These are phyloP conservation scores for Apolygus lucorum DNA, from an alignment of 1,140 invertebrate genomes.

Conservation along the genomic window DNA sequence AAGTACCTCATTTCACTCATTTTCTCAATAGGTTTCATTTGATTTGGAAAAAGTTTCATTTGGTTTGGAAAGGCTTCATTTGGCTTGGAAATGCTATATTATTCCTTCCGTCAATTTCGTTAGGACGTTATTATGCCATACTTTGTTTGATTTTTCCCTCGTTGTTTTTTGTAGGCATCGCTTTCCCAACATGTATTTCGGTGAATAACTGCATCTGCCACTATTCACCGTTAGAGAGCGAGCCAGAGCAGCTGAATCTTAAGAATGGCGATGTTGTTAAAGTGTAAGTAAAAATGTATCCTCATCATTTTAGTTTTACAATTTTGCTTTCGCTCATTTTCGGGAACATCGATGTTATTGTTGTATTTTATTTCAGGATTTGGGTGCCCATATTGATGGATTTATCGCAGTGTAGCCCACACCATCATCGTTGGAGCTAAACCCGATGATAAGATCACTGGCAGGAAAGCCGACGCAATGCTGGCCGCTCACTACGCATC, in stretches of 20 bases:
- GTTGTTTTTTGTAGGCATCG: constrained; percentile 55
- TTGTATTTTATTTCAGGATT: constrained; percentile 63
- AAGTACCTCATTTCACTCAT: too few species aligned
- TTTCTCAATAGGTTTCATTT: too few species aligned
- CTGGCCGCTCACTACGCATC: constrained; percentile 90
- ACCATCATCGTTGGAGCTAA: constrained; percentile 82
- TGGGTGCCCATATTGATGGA: constrained; percentile 97
- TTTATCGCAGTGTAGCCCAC: constrained; percentile 98
- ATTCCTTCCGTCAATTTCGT: too few species aligned
- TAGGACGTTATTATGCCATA: too few species aligned
- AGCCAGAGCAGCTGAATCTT: constrained; percentile 69
- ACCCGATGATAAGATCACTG: constrained; percentile 59
- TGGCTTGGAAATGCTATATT: too few species aligned
- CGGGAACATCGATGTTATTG: neutral
- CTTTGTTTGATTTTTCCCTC: too few species aligned
- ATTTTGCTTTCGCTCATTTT: too few species aligned
- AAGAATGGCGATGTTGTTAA: constrained; percentile 95
- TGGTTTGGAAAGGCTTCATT: too few species aligned
- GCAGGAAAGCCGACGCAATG: constrained; percentile 88
- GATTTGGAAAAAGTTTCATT: too few species aligned
- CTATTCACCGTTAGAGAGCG: constrained; percentile 89
- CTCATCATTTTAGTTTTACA: too few species aligned
- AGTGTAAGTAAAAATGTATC: constrained; percentile 61
- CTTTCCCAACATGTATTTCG: constrained; percentile 97
- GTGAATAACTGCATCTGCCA: constrained; percentile 99